phyloP scores from a whole-genome alignment of 2,888 invertebrate species.

The Aporophyla nigra region DNA sequence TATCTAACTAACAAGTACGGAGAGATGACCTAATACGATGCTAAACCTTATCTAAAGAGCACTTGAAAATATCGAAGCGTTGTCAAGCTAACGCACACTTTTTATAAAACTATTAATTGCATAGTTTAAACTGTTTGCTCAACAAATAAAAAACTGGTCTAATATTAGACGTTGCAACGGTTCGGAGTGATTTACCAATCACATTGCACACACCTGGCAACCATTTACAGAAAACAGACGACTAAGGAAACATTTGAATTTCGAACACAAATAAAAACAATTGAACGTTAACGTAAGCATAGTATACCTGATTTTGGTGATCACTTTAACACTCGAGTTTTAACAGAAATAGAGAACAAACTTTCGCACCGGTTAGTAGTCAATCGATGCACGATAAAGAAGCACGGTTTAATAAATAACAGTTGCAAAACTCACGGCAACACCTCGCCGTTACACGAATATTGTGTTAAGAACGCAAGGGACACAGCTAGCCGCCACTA shows the following conservation, averaged over 20 bases:
- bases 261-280: constrained; percentile 54
- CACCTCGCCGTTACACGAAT: constrained; percentile 63
- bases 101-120: constrained; percentile 35
- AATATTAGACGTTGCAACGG: constrained; percentile 68
- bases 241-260: constrained; percentile 35
- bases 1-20: constrained; percentile 20
- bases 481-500: constrained; percentile 81
- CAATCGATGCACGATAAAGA: constrained; percentile 64
- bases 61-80: constrained; percentile 56
- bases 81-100: constrained; percentile 37
- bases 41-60: constrained; percentile 57
- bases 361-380: constrained; percentile 69
- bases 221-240: constrained; percentile 71
- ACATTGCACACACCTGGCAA: constrained; percentile 77
- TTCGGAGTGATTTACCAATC: constrained; percentile 71
- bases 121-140: constrained; percentile 37
- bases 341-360: constrained; percentile 62
- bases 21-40: constrained; percentile 55
- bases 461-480: constrained; percentile 69
- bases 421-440: constrained; percentile 65
- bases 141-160: constrained; percentile 56
- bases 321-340: constrained; percentile 63
- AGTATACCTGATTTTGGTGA: constrained; percentile 62
- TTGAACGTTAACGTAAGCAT: constrained; percentile 50
- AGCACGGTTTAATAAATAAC: constrained; percentile 60